Base-by-base conservation (phyloP, 1,140 invertebrate species). In the Cheumatopsyche charites region DNA sequence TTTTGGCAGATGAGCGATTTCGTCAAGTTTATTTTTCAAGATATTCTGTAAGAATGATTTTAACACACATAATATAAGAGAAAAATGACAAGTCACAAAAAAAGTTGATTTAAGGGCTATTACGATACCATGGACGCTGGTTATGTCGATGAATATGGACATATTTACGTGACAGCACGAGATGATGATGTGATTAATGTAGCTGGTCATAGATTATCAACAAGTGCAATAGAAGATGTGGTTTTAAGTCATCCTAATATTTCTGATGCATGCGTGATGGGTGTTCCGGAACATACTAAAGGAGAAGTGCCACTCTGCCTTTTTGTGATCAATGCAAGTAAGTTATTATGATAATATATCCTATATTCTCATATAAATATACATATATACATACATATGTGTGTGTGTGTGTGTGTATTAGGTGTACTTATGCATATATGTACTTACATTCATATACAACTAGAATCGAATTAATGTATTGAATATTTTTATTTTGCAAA, bases 101-200 rank as follows among this genome's bases (percentile, higher is more conserved):
- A 23, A 25, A 58, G 12, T 26, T 12, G 25, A 58, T 26, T 58
- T n/a, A 25, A 96, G 94, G 95, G 94, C n/a, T 97, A 91, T 80
- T 98, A 98, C 77, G 94, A 97, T 77, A 97, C 95, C 4, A 96
- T 96, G 92, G 96, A 98, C 79, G 93, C 94, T 0, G 96, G 95
- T 0, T 94, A 91, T 78, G 86, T 89, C 41, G 94, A 96, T 78
- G 87, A 91, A 63, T 89, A 91, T 72, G 94, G 94, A 2, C 94
- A 94, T 69, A 86, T 98, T 0, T 94, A 91, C 78, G 93, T 98
- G 0, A 93, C 94, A 29, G 92, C 95, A 0, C 84, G 96, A 21
- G 93, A 93, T 67, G 96, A 98, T 83, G 96, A 98, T 81, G 90
- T 98, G n/a, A 97, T 98, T 67, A 98, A 98, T 79, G 95, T 98